phyloP scores from a whole-genome alignment of 2,888 invertebrate genomes.

The Neuroscelio doddi region DNA sequence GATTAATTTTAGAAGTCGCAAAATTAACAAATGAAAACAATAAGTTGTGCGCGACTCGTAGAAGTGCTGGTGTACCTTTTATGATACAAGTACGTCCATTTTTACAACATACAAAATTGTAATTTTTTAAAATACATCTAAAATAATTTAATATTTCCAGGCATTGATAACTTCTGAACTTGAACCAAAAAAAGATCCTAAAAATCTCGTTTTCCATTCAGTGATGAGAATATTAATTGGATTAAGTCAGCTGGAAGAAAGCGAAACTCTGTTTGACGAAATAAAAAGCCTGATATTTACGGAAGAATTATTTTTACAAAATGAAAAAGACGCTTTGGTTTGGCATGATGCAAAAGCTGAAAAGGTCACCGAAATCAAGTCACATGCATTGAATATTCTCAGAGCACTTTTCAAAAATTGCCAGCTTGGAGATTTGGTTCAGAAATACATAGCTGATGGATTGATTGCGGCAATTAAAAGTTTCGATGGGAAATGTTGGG shows the following conservation, averaged over 20 bases:
- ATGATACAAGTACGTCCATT: conserved; percentile 81
- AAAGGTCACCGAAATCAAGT: conserved; percentile 73
- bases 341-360: background rate
- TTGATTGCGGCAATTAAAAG: conserved; percentile 82
- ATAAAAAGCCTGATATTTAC: conserved; percentile 54
- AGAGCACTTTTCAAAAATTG: conserved; percentile 86
- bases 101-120: background rate
- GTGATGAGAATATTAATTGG: conserved; percentile 65
- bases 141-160: too few relatives aligned
- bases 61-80: conserved; percentile 96
- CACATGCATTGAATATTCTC: conserved; percentile 91
- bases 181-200: conserved; percentile 74
- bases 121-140: conserved; percentile 2
- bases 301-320: conserved; percentile 54
- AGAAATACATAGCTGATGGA: conserved; percentile 80
- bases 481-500: conserved; percentile 84
- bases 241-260: conserved; percentile 53
- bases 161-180: conserved; percentile 85
- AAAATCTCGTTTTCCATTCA: conserved; percentile 60
- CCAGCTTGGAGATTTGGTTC: conserved; percentile 81
- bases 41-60: conserved; percentile 83
- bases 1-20: conserved; percentile 75
- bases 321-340: conserved; percentile 12
- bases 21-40: conserved; percentile 70
- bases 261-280: conserved; percentile 37